Base-by-base conservation (phyloP, 2,797 vertebrate genomes). In the Acanthurus leucopareius region DNA sequence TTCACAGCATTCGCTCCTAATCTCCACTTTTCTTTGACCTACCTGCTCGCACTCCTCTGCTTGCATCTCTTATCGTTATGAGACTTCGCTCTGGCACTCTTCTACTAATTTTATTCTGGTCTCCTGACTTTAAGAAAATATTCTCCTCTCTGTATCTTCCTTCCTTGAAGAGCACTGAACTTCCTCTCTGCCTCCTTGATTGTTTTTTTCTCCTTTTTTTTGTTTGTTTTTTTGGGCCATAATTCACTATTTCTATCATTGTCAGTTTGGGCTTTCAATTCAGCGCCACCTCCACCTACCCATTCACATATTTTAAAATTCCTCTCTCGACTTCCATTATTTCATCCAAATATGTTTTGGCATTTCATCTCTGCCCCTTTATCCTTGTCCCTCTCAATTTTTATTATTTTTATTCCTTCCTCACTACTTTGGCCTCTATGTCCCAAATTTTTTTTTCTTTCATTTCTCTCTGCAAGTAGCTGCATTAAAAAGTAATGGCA, bases 21-120 rank as follows among this genome's bases (percentile, higher is more conserved):
- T 82, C 78, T 76, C 35, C 65, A 60, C 67, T 54, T 74, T 74
- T 86, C 72, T 65, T 47, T 70, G 84, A 88, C 82, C 79, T 56
- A 1, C 14, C 35, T 5, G 73, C 62, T 56, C 57, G 32, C 6
- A 2, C 52, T 16, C 20, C 38, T 77, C 20, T 10, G 49, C 58
- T 56, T 4, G 28, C 13, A 22, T 68, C 70, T 42, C 49, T 77
- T 42, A 52, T 47, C 54, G 59, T 84, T 85, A 71, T 35, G 32
- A 19, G 20, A 20, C 40, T 63, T 77, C 3, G 2, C 44, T 69
- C 38, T 1, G 16, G 52, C 10, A 5, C 7, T 54, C 48, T 52
- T 63, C 60, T 54, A 32, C 35, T 79, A 19, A 25, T 69, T 79
- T 62, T 11, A 25, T 58, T 79, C 22, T 22, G 10, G 52, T 77